Conservation (phyloP, 2,888 invertebrate genomes). For the Acronicta psi region DNA sequence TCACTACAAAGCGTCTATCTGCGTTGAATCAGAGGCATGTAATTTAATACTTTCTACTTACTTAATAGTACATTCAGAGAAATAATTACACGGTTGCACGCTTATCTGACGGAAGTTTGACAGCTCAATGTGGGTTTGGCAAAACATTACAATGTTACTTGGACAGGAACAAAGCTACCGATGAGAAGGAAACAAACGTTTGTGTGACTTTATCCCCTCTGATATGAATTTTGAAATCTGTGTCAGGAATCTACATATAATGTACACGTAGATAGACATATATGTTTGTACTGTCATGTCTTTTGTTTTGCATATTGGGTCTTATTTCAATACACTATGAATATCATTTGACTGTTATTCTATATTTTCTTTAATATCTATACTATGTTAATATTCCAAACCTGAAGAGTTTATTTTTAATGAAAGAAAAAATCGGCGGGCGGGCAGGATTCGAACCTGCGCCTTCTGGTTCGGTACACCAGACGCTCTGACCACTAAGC, state of each 20-base stretch:
- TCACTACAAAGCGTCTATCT: constrained; percentile 68
- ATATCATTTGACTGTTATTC: too few species aligned
- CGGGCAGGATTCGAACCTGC: too few species aligned
- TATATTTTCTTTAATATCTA: too few species aligned
- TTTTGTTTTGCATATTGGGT: neutral
- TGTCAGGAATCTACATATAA: constrained; percentile 38
- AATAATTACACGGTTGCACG: constrained; percentile 79
- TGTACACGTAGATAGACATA: constrained; percentile 6
- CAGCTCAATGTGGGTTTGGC: constrained; percentile 80
- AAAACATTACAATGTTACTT: constrained; percentile 65
- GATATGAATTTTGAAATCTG: constrained; percentile 48
- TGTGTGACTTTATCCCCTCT: constrained; percentile 48
- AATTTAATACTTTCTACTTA: constrained; percentile 84
- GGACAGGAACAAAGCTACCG: constrained; percentile 59
- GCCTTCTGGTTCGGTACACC: too few species aligned
- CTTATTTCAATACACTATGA: too few species aligned
- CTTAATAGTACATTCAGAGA: constrained; percentile 73
- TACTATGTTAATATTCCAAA: too few species aligned
- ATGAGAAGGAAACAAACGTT: constrained; percentile 59
- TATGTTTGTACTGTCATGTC: constrained; percentile 26
- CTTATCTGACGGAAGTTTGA: constrained; percentile 79
- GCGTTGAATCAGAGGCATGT: constrained; percentile 70
- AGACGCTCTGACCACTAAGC: too few species aligned
- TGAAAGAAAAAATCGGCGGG: too few species aligned
- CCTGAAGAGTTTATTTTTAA: too few species aligned